Evolutionary conservation across 1,140 invertebrate species (phyloP), one percentile per base, ranked within the genome.

Genomic region (Conopomorpha cramerella): DNA sequence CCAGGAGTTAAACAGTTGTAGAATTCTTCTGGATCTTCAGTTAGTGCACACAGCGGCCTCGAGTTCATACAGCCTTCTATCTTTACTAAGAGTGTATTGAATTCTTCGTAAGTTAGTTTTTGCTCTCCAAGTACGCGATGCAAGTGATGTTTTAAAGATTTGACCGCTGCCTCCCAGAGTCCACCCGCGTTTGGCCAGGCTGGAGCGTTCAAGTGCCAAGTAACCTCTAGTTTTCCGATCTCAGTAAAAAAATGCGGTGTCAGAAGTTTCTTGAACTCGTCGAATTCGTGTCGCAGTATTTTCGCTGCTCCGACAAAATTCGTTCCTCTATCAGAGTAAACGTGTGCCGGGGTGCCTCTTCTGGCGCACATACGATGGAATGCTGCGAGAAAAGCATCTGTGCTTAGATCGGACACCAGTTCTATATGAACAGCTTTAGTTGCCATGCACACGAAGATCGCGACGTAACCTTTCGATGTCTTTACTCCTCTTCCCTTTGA

Each of bases 281-380:
- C 34, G 16, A 14, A 43, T 8, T 1, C 30, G 12, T 2, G 11
- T 16, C 8, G 4, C 28, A 43, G 17, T 19, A 30, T n/a, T 11
- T 29, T 39, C 23, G 18, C 12, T 10, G 46, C 36, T 8, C 51
- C 49, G 1, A 54, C 35, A 30, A 68, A 72, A 39, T 67, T 72
- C 0, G 43, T 53, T 0, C 55, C 66, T 27, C 55, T 50, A 35
- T 74, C 66, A 3, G 42, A 51, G 36, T 52, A 45, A 0, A 70
- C 49, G 8, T 36, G 37, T 0, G 8, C 4, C 7, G 54, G 52
- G 11, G 48, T 42, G 29, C 68, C 66, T 32, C 73, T 29, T 3
- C 63, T 31, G n/a, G 49, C 26, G 14, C 30, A 46, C 29, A 80
- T 78, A 23, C 72, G 37, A 7, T 43, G 33, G 1, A 78, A 36